A percentile compares a stretch with the other conserved stretches of the same genome.
Conservation (phyloP, 30 jellyfish, hydroid and myxozoan species). For the Hydractinia symbiolongicarpus region DNA sequence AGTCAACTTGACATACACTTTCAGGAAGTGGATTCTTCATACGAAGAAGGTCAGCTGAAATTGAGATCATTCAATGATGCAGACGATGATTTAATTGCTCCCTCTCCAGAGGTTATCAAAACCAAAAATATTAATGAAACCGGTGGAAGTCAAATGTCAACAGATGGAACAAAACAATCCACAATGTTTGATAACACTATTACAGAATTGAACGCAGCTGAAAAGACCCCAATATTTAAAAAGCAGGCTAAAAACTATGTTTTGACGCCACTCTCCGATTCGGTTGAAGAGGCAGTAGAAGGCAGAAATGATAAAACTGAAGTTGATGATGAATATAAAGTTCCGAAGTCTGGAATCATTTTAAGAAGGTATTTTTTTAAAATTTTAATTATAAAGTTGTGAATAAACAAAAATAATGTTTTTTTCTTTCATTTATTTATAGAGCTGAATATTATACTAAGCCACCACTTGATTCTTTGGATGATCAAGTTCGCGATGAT, state of each 20-base stretch:
- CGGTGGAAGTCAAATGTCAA: background rate
- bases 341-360: background rate
- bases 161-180: background rate
- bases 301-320: constrained; percentile 11
- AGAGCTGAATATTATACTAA: constrained; percentile 87
- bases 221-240: constrained; percentile 3
- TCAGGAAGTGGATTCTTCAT: constrained; percentile 31
- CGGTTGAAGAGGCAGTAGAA: constrained; percentile 3
- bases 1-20: background rate
- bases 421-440: constrained; percentile 1
- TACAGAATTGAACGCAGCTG: constrained; percentile 22
- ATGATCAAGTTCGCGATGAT: constrained; percentile 39
- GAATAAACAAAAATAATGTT: background rate
- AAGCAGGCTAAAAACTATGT: constrained; percentile 16
- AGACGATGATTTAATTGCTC: constrained; percentile 63
- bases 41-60: constrained; percentile 41
- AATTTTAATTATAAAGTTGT: background rate
- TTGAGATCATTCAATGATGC: constrained; percentile 43
- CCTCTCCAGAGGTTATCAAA: constrained; percentile 52
- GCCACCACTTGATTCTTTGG: constrained; percentile 62
- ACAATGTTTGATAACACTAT: constrained; percentile 26
- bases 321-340: constrained; percentile 26
- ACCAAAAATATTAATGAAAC: background rate
- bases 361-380: constrained; percentile 3
- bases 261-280: constrained; percentile 22